These are phyloP conservation scores for Mormyrus lacerda DNA, from an alignment of 2,113 vertebrate species.

Conservation along the genomic window DNA sequence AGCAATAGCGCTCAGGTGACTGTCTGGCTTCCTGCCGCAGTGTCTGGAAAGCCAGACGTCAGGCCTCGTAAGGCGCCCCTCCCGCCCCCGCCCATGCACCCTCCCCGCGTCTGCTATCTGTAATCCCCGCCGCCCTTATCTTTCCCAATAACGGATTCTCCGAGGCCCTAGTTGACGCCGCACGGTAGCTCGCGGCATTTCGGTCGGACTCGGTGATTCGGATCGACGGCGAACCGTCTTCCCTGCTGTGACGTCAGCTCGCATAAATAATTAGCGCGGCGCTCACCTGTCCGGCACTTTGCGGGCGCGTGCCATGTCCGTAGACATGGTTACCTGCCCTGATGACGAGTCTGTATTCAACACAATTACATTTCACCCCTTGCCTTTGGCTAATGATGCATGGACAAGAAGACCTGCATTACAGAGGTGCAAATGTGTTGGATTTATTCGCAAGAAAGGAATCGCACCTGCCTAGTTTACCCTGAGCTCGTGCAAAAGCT, in stretches of 20 bases:
- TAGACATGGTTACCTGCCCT: background rate
- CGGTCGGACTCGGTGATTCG: background rate
- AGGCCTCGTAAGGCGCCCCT: conserved; percentile 35
- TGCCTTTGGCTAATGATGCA: background rate
- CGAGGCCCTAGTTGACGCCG: background rate
- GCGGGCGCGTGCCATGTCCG: background rate
- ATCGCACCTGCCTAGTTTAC: background rate
- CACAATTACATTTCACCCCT: conserved; percentile 9
- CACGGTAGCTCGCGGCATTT: background rate
- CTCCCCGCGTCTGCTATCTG: conserved; percentile 8
- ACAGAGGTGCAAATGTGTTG: background rate
- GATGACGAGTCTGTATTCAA: background rate
- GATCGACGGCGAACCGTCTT: background rate
- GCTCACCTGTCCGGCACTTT: background rate
- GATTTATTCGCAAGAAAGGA: background rate
- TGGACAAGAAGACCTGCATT: background rate
- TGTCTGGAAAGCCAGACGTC: conserved; percentile 68
- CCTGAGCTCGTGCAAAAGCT: background rate
- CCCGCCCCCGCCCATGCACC: conserved; percentile 14
- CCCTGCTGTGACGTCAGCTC: background rate
- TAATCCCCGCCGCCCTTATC: conserved; percentile 20
- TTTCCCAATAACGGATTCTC: conserved; percentile 13
- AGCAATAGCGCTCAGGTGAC: conserved; percentile 70
- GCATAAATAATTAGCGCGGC: background rate
- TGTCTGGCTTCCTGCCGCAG: conserved; percentile 68